Conservation (phyloP, 2,888 invertebrate genomes). For the Dichetophora obliterata region DNA sequence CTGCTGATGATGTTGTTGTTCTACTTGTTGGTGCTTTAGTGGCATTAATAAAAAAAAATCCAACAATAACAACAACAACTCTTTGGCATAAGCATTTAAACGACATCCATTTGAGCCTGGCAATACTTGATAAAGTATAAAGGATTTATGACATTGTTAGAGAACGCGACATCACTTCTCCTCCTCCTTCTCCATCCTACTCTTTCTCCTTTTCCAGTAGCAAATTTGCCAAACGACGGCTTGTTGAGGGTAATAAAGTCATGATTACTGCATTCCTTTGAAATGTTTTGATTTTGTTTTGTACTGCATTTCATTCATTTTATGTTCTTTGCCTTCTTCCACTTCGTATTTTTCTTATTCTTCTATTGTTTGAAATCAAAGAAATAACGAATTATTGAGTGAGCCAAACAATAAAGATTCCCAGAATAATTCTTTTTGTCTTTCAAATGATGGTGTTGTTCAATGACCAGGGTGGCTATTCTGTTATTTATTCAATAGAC, state of each 20-base stretch:
- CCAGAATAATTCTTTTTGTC: not conserved
- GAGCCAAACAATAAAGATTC: not conserved
- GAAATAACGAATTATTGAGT: not conserved
- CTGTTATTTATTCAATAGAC: not conserved
- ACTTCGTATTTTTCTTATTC: not conserved
- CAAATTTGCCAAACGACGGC: not conserved
- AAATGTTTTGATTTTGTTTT: conserved; percentile 3
- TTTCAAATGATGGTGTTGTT: not conserved
- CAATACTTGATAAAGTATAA: conserved; percentile 21
- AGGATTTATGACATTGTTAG: conserved; percentile 30
- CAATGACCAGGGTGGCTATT: not conserved
- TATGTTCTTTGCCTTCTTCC: not conserved
- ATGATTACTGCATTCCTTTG: conserved; percentile 18
- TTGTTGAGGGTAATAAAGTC: conserved; percentile 20
- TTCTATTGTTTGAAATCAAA: not conserved
- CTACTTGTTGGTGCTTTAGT: not conserved
- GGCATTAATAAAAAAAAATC: not conserved
- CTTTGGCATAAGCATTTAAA: not conserved
- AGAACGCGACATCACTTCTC: no score
- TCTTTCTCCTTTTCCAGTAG: no score
- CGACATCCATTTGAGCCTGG: not conserved
- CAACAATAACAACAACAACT: not conserved
- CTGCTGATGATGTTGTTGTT: not conserved
- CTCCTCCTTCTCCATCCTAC: no score
- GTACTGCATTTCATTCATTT: not conserved